Percentiles rank a stretch among this genome's conserved stretches.
phyloP scores from a whole-genome alignment of 2,113 vertebrate genomes.

The Pongo pygmaeus region DNA sequence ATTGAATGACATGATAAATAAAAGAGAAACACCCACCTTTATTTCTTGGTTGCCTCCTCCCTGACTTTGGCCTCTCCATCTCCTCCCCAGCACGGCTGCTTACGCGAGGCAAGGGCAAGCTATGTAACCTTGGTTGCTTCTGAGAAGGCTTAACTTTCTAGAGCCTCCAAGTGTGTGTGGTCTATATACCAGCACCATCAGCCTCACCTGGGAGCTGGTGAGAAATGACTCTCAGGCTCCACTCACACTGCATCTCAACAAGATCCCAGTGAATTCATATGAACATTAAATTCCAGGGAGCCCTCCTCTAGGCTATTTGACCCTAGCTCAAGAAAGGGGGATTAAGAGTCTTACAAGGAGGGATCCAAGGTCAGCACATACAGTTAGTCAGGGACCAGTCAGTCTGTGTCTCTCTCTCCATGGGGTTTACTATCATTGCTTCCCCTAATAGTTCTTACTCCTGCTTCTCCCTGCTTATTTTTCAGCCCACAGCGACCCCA shows the following conservation, averaged over 20 bases:
- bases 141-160: not conserved
- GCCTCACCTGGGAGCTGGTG: too few relatives aligned
- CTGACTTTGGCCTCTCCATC: not conserved
- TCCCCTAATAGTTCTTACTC: too few relatives aligned
- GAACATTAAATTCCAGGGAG: not conserved
- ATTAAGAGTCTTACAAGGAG: not conserved
- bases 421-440: not conserved
- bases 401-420: not conserved
- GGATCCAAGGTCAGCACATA: not conserved
- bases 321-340: not conserved
- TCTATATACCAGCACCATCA: not conserved
- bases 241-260: not conserved
- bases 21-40: not conserved
- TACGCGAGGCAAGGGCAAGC: not conserved
- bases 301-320: not conserved
- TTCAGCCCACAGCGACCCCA: accelerated
- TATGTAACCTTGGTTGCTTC: not conserved
- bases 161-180: accelerated
- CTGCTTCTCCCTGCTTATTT: not conserved
- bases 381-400: not conserved
- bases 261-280: not conserved
- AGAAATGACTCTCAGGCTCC: not conserved
- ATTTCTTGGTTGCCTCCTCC: not conserved
- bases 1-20: not conserved
- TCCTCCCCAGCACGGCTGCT: not conserved